phyloP scores from a whole-genome alignment of 2,888 invertebrate genomes.

The Sicus ferrugineus region DNA sequence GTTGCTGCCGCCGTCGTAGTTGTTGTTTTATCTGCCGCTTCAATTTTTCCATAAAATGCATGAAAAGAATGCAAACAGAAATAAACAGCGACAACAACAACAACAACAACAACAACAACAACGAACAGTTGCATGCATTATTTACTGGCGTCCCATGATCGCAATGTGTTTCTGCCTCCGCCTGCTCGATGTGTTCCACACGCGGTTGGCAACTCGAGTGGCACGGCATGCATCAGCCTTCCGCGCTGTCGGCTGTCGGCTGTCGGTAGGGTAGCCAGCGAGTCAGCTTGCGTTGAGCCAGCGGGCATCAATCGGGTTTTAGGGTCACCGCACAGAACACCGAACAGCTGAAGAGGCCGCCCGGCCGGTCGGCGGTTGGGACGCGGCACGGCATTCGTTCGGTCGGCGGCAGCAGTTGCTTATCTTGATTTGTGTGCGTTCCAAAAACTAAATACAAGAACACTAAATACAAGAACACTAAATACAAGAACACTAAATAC shows the following conservation, averaged over 20 bases:
- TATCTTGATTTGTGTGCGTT: constrained; percentile 34
- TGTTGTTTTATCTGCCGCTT: neutral
- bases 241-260: no score
- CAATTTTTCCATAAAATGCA: constrained; percentile 15
- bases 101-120: constrained; percentile 22
- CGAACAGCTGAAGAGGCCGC: constrained; percentile 3
- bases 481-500: neutral
- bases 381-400: neutral
- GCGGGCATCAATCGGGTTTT: constrained; percentile 25
- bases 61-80: constrained; percentile 12
- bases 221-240: neutral
- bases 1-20: no score
- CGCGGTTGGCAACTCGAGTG: neutral
- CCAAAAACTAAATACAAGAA: constrained; percentile 18
- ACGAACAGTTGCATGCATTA: constrained; percentile 35
- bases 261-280: constrained; percentile 13
- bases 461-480: neutral
- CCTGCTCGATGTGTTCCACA: neutral
- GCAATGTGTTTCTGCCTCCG: constrained; percentile 1
- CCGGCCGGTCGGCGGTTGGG: neutral
- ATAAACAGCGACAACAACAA: neutral
- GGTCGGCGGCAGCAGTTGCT: constrained; percentile 5
- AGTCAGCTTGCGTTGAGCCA: neutral
- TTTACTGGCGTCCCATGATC: neutral
- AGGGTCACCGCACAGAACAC: constrained; percentile 16